phyloP scores from a whole-genome alignment of 2,797 vertebrate species.

The Hyperoplus immaculatus region DNA sequence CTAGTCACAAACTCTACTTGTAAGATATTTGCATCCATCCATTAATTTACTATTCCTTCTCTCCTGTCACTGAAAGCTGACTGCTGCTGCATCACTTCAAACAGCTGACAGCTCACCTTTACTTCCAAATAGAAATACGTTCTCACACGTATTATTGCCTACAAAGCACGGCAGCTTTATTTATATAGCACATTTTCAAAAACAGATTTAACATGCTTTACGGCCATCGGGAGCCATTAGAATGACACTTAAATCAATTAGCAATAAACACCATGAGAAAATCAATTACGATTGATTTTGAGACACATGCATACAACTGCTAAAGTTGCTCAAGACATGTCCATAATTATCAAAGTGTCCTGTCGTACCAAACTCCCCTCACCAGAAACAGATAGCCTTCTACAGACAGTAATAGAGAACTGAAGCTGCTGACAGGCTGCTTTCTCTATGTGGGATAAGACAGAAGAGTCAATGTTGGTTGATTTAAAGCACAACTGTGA shows the following conservation, averaged over 20 bases:
- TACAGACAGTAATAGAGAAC: too few species aligned
- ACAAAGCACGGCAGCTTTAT: neutral
- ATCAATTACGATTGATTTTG: neutral
- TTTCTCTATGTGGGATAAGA: too few species aligned
- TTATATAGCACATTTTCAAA: neutral
- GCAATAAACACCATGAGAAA: neutral
- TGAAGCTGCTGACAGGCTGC: too few species aligned
- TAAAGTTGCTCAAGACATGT: too few species aligned
- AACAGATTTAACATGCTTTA: neutral
- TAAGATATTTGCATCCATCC: neutral
- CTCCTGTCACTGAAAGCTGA: slow-evolving; percentile 22
- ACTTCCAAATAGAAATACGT: slow-evolving; percentile 10
- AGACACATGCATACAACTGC: too few species aligned
- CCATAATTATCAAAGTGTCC: too few species aligned
- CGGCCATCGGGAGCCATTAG: neutral
- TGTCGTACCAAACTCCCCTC: too few species aligned
- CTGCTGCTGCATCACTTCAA: slow-evolving; percentile 22
- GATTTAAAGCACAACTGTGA: too few species aligned
- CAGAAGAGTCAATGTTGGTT: too few species aligned
- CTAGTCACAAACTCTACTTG: too few species aligned
- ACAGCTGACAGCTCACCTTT: slow-evolving; percentile 23
- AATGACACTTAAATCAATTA: neutral
- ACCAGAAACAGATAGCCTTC: too few species aligned
- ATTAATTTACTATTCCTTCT: slow-evolving; percentile 6
- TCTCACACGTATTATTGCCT: neutral